Evolutionary conservation across 2,113 vertebrate genomes (phyloP), one percentile per base, ranked within the genome.

Genomic region (Bambusicola thoracicus): DNA sequence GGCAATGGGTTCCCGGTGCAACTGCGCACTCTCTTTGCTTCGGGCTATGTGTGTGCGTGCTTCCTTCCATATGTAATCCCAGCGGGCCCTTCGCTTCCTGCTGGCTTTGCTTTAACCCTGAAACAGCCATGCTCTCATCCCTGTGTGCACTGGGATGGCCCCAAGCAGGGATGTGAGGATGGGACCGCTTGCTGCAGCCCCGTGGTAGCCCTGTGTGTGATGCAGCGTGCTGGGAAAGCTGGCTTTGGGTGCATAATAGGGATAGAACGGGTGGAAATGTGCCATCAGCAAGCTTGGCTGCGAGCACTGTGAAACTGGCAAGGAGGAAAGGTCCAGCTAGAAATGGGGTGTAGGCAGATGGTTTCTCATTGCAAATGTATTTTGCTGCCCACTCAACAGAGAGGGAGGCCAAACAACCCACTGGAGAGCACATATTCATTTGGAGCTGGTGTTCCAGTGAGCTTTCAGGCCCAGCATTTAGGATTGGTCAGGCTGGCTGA

Each of bases 51-150:
- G 41, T 49, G 22, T 76, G 81, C 89, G 43, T 91, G 92, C 44
- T 93, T 94, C 85, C 85, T 93, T 79, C 72, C 88, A 6, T 83
- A 12, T 61, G 92, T 84, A 90, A 94, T 94, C 93, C 89, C 89
- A 19, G 90, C 32, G 62, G 77, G 80, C 84, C 56, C 81, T 82
- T 84, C 3, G 46, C 93, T 93, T 96, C 92, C 94, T 80, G 25
- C 73, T 2, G 13, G 6, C 2, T 12, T 15, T 1, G 8, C 56
- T 53, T 91, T 46, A 88, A 85, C 93, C 81, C 88, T 49, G 8
- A 21, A 44, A 76, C 48, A 21, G 48, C 90, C 0, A 1, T 22
- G 5, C 8, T 10, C 55, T 38, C 27, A 30, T 36, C 32, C 22
- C 66, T 3, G 1, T n/a, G 3, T 0, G 36, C 13, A 29, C 2